These are phyloP conservation scores for Acanthornis magna DNA, from an alignment of 2,797 vertebrate genomes.

Conservation along the genomic window DNA sequence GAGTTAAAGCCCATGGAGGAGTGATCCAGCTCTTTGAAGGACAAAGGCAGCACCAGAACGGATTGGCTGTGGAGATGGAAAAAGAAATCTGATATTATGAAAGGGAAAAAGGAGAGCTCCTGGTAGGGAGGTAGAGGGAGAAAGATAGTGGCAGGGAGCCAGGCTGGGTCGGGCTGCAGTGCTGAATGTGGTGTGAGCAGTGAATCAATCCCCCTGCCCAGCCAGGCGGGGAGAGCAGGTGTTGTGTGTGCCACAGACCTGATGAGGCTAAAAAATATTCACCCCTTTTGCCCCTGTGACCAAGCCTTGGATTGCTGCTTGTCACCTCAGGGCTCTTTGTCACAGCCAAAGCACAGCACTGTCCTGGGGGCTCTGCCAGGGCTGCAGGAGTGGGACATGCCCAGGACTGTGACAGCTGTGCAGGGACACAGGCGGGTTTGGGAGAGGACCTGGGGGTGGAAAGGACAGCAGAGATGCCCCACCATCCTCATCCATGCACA, in stretches of 20 bases:
- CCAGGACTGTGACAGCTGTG: not conserved
- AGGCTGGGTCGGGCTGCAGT: not conserved
- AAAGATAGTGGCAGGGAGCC: not conserved
- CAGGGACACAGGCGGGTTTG: not conserved
- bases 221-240: not conserved
- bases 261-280: not conserved
- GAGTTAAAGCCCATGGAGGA: not conserved
- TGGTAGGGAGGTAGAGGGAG: not conserved
- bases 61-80: not conserved
- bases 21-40: not conserved
- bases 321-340: not conserved
- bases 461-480: not conserved
- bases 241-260: not conserved
- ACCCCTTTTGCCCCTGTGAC: not conserved
- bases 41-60: fast-evolving
- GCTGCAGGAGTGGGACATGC: not conserved
- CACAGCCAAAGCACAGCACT: not conserved
- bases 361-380: not conserved
- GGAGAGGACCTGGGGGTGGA: not conserved
- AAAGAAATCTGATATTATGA: not conserved
- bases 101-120: not conserved
- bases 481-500: not conserved
- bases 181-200: not conserved
- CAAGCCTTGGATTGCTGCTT: not conserved
- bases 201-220: not conserved